Conservation (phyloP, 1,140 invertebrate species). For the Drosophila orena region DNA sequence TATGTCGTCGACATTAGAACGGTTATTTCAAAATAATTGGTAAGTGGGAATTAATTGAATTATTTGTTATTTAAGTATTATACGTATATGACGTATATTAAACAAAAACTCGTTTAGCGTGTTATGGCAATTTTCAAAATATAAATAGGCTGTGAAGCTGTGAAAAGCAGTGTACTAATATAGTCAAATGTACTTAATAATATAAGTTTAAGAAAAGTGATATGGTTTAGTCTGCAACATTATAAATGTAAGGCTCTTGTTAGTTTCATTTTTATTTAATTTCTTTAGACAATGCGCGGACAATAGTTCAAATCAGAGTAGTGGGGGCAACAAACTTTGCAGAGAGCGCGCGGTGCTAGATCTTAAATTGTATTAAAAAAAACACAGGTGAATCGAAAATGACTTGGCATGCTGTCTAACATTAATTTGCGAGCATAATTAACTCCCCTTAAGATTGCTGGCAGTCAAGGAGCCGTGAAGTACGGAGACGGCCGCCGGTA, state of each 20-base stretch:
- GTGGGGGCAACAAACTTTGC: conserved; percentile 11
- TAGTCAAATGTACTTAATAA: too few species aligned
- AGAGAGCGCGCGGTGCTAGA: not conserved
- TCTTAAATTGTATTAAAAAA: conserved; percentile 3
- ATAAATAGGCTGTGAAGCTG: too few species aligned
- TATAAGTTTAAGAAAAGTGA: too few species aligned
- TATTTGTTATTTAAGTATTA: not conserved
- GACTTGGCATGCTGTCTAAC: conserved; percentile 51
- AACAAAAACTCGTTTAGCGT: too few species aligned
- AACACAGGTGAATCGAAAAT: conserved; percentile 3
- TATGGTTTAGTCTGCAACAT: too few species aligned
- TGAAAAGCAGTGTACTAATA: too few species aligned
- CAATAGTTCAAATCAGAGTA: not conserved
- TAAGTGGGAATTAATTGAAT: not conserved
- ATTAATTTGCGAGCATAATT: conserved; percentile 70
- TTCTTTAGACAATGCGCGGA: not conserved
- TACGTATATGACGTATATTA: too few species aligned
- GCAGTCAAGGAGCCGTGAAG: conserved; percentile 70
- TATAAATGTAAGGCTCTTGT: not conserved
- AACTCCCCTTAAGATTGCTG: conserved; percentile 76
- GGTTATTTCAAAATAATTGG: not conserved
- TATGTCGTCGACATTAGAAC: not conserved
- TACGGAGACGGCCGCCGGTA: conserved; percentile 24
- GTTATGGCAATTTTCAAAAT: too few species aligned
- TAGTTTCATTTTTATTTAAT: not conserved